Base-by-base conservation (phyloP, 23 tunicate genomes). In the Ciona savignyi region DNA sequence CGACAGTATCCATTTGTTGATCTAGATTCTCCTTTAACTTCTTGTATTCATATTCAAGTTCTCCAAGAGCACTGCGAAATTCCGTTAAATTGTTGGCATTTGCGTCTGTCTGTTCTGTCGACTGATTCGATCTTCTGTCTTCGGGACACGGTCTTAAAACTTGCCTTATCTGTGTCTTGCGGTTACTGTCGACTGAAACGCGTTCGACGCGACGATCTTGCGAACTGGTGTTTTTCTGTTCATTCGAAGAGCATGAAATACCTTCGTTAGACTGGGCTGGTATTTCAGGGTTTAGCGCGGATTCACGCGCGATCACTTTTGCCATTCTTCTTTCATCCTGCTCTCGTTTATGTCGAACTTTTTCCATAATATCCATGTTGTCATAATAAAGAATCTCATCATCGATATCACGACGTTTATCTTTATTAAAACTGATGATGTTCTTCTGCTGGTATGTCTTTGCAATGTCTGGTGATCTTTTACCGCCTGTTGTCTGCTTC, bases 301-400 rank as follows among this genome's bases (percentile, higher is more conserved):
- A 33, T 27, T 69, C 73, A 6, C 32, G 33, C 32, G 33, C 48
- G 26, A 69, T 69, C 33, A 29, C 48, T 34, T 69, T 23, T 30
- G 32, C 48, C 33, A 33, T 29, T 2, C 73, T 34, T 25, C 4
- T 29, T 34, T 72, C 80, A 25, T 87, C 77, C 68, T 81, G 86
- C 30, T 80, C 80, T 22, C 77, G 70, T 64, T 78, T 78, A 51
- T 77, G 83, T 26, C 74, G 42, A 3, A 78, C 79, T 77, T 87
- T 81, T 63, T 87, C 94, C 86, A 75, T 80, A 25, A 87, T 87
- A 34, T 87, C 94, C 94, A 87, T 81, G 75, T 87, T 87, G 61
- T 87, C 94, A 35, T 87, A 87, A 63, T 87, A 87, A 28, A 87
- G 33, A 63, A 80, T 75, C 24, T 80, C 94, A 27, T 87, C 86